Evolutionary conservation across 1,140 invertebrate species (phyloP), one percentile per base, ranked within the genome.

Genomic region (Zaprionus nigranus): DNA sequence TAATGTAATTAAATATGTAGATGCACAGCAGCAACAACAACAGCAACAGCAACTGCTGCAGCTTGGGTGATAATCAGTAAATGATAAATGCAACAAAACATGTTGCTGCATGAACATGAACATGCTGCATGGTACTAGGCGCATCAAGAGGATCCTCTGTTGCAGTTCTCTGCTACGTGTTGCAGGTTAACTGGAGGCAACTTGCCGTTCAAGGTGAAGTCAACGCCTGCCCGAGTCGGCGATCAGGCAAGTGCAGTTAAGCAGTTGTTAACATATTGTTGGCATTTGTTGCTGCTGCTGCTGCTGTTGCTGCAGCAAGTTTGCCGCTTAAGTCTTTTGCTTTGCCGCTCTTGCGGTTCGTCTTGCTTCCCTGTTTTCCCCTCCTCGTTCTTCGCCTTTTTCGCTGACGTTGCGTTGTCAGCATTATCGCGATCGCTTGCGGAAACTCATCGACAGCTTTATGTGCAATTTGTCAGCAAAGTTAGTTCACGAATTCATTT

Each of bases 201-300:
- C 71, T 67, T 67, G 63, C 63, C 56, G 71, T 74, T 85, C 82
- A 85, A 85, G 82, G 82, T 85, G 75, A 87, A 85, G 79, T 86
- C 82, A 85, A 82, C 82, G 82, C 82, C 82, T 85, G 82, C 65
- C 26, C 34, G 56, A 38, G 2, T 20, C 17, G 7, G n/a, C 43
- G n/a, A 20, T 49, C 43, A 4, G 17, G 61, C 30, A 73, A 72
- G 54, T 90, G 82, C 82, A 90, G 86, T 90, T 90, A 90, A 90
- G 86, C 85, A 90, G 86, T 90, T 90, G 85, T 90, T 90, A 90
- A 90, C 85, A 90, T 90, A 90, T 79, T 90, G 85, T 90, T 87
- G 85, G 85, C 85, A 90, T 85, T 90, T 90, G 65, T 40, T 40
- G 57, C 43, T 57, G 43, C 53, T 46, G 49, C 40, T 46, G 49